A percentile compares a stretch with the other conserved stretches of the same genome.
Evolutionary conservation across 2,797 vertebrate species (phyloP).

Genomic region (Ptychadena robeensis): DNA sequence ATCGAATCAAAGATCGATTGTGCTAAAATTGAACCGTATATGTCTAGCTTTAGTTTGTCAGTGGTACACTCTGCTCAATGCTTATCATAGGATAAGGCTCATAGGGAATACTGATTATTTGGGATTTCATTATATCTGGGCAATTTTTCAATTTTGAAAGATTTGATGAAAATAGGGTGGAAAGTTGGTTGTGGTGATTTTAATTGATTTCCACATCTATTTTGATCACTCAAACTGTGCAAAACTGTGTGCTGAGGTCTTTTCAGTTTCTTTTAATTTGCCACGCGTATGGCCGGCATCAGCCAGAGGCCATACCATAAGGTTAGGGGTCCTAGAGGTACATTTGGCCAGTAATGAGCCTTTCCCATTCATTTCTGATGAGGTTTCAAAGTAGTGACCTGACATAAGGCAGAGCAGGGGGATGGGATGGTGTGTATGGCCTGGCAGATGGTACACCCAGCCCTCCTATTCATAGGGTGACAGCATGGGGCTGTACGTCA

Average conservation of each 20-base stretch:
- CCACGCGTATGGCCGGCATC: neutral
- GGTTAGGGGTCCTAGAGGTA: neutral
- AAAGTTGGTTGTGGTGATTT: neutral
- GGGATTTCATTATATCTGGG: neutral
- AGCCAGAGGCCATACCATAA: neutral
- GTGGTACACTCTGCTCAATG: neutral
- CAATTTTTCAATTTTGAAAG: no score
- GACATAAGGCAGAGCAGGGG: neutral
- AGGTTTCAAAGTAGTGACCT: neutral
- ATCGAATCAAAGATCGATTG: no score
- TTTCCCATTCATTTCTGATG: neutral
- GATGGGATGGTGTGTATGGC: neutral
- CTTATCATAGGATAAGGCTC: no score
- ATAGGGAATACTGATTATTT: no score
- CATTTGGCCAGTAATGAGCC: neutral
- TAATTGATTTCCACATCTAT: neutral
- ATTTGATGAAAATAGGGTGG: no score
- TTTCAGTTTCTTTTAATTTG: neutral
- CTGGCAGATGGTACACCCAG: constrained; percentile 2
- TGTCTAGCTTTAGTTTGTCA: no score
- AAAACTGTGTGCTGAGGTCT: neutral
- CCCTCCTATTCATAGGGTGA: neutral
- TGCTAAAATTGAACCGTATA: no score
- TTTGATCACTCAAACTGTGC: neutral
- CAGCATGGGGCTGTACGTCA: neutral